Percentiles rank a stretch among this genome's conserved stretches.
phyloP scores from a whole-genome alignment of 2,888 invertebrate species.

The Timema podura region DNA sequence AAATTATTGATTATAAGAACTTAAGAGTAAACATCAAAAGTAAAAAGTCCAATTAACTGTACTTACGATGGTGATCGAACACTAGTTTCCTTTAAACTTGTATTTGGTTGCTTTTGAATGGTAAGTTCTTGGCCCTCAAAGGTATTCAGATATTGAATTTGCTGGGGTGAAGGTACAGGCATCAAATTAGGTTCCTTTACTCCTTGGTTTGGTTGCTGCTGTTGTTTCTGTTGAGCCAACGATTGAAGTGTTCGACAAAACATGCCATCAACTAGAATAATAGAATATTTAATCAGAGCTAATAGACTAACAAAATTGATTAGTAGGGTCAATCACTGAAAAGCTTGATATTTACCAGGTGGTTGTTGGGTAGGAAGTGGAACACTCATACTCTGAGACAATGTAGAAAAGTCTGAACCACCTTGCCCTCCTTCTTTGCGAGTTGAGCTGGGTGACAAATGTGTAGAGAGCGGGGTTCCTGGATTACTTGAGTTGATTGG shows the following conservation, averaged over 20 bases:
- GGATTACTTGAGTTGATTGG: conserved; percentile 64
- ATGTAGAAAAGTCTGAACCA: conserved; percentile 29
- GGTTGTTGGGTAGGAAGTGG: conserved; percentile 44
- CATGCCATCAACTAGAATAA: conserved; percentile 53
- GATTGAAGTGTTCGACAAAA: conserved; percentile 61
- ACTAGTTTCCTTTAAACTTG: conserved; percentile 69
- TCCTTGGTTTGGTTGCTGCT: conserved; percentile 41
- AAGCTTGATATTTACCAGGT: conserved; percentile 41
- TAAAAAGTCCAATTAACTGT: conserved; percentile 16
- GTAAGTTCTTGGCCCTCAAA: conserved; percentile 95
- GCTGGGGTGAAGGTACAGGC: conserved; percentile 95
- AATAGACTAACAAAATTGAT: neutral
- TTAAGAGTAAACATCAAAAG: no score
- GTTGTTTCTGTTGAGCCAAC: conserved; percentile 58
- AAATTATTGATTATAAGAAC: no score
- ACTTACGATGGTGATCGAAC: conserved; percentile 74
- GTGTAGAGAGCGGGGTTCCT: conserved; percentile 63
- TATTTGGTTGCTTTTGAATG: conserved; percentile 93
- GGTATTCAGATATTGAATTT: conserved; percentile 91
- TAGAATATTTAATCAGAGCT: neutral
- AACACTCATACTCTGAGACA: conserved; percentile 35
- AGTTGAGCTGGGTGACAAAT: conserved; percentile 55
- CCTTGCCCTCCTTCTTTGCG: conserved; percentile 40
- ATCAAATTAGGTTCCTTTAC: conserved; percentile 83
- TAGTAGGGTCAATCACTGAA: neutral